Base-by-base conservation (phyloP, 2,888 invertebrate genomes). In the Dromius quadrimaculatus region DNA sequence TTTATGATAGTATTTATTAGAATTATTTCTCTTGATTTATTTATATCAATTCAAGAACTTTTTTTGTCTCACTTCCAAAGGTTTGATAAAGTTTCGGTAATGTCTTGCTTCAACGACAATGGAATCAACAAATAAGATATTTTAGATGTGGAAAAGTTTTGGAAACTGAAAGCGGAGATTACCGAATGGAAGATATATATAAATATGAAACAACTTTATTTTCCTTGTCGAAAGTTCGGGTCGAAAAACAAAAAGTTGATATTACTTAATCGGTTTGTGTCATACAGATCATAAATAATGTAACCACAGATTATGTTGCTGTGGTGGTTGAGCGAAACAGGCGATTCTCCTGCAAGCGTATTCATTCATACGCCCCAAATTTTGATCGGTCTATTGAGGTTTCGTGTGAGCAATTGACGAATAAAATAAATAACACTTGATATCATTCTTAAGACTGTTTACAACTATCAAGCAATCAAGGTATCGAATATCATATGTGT, bases 201-300 rank as follows among this genome's bases (percentile, higher is more conserved):
- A 63, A 63, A 63, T 63, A 63, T 63, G 63, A 63, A 63, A 65
- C 50, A 50, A 66, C 38, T 66, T 66, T 66, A 78, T 78, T 78
- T 77, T 76, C 73, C 71, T 72, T 77, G 77, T 78, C 76, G 77
- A 78, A 78, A 79, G 75, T 78, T 79, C 76, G 66, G 63, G 62
- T 71, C 62, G 74, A 76, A 77, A 77, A 76, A 66, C 66, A 66
- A 77, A 78, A 78, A 79, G 77, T 78, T 78, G 75, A 73, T 74
- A 74, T 72, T 73, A 73, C 74, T 72, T 75, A 74, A 75, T 75
- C 75, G 74, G 73, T 74, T 74, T 74, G 73, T 74, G 75, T 75
- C 75, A 74, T 74, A 72, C 43, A 72, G 63, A 72, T 74, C 74
- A 74, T 73, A 74, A 74, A 74, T 73, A 73, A 74, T 74, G 72